Conservation (phyloP, 2,888 invertebrate species). For the Agrilus mali region DNA sequence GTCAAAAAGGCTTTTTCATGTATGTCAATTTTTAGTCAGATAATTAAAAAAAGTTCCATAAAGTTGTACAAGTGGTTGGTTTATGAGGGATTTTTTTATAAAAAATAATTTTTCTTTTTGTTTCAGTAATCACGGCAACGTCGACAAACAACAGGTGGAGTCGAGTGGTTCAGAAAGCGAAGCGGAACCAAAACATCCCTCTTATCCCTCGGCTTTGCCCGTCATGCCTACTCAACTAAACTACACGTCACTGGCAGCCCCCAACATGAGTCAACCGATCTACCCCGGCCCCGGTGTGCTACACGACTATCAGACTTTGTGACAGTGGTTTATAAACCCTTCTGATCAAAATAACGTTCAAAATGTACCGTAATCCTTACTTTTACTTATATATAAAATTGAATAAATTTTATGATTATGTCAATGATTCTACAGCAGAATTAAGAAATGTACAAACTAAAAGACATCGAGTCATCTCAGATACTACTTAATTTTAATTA, state of each 20-base stretch:
- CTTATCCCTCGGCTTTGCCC: constrained; percentile 20
- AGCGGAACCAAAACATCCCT: constrained; percentile 26
- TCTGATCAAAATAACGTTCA: constrained; percentile 12
- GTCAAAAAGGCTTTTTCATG: no score
- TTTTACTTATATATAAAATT: no score
- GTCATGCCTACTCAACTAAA: constrained; percentile 21
- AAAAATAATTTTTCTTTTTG: constrained; percentile 9
- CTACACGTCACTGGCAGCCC: constrained; percentile 24
- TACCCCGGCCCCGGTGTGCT: constrained; percentile 31
- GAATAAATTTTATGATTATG: no score
- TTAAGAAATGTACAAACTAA: no score
- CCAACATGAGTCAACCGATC: constrained; percentile 27
- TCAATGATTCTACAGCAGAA: no score
- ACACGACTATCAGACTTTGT: constrained; percentile 36
- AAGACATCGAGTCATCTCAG: no score
- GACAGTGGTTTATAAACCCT: constrained; percentile 31
- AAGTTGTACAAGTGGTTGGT: no score
- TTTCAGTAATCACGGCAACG: constrained; percentile 29
- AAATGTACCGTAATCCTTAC: no score
- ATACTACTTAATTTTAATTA: no score
- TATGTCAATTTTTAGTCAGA: no score
- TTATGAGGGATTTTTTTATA: no score
- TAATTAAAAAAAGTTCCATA: no score
- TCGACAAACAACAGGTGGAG: constrained; percentile 33
- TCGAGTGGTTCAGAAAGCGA: constrained; percentile 35